Evolutionary conservation across 1,140 invertebrate species (phyloP).

Genomic region (Bombus balteatus): DNA sequence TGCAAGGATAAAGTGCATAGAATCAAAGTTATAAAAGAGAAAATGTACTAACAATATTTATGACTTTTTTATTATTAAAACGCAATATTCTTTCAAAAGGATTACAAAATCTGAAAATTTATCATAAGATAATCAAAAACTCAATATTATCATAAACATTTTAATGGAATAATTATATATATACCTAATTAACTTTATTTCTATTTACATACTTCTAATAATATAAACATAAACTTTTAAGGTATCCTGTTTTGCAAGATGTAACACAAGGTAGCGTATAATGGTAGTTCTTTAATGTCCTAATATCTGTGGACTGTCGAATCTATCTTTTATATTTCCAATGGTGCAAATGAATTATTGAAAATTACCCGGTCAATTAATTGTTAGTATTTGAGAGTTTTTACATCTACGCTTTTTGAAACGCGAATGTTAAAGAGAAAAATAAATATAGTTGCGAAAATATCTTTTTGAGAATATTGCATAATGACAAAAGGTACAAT

Average conservation of each 20-base stretch:
- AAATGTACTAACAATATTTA: not conserved
- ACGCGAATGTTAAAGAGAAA: constrained; percentile 26
- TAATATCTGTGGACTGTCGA: not conserved
- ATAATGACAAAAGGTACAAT: constrained; percentile 71
- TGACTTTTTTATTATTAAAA: not conserved
- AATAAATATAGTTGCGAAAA: constrained; percentile 20
- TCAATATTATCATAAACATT: not conserved
- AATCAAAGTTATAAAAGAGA: not conserved
- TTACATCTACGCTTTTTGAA: not conserved
- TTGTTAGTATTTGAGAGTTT: not conserved
- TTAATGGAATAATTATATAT: not conserved
- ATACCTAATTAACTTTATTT: not conserved
- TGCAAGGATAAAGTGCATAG: not conserved
- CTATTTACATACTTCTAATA: not conserved
- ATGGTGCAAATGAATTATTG: constrained; percentile 8
- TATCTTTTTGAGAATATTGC: constrained; percentile 15
- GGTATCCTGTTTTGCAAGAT: not conserved
- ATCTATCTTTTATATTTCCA: not conserved
- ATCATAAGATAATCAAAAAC: not conserved
- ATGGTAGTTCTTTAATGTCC: not conserved
- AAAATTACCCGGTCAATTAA: not conserved
- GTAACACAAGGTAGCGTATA: not conserved
- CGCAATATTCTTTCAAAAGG: not conserved
- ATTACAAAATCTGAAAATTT: not conserved
- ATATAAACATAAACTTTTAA: not conserved